Conservation (phyloP, 2,113 vertebrate genomes). For the Lagopus leucura region DNA sequence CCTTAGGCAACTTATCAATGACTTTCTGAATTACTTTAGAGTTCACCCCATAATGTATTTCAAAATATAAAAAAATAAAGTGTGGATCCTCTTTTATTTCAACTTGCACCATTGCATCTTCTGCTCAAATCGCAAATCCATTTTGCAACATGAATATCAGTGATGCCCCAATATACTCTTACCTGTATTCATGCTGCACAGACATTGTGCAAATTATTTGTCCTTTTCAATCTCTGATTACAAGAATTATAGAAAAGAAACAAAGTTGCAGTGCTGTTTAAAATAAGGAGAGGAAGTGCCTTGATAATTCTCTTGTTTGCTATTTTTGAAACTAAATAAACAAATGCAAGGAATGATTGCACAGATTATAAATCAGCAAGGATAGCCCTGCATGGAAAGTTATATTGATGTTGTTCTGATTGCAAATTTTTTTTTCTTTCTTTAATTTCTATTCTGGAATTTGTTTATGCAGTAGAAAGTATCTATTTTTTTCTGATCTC, state of each 20-base stretch:
- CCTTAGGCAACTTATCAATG: background rate
- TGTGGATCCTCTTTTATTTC: background rate
- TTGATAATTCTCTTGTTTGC: background rate
- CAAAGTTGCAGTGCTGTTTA: background rate
- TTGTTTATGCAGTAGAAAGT: background rate
- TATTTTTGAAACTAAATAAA: background rate
- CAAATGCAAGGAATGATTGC: background rate
- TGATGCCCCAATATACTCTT: background rate
- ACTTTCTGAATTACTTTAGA: background rate
- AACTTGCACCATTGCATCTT: accelerated
- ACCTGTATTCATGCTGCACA: background rate
- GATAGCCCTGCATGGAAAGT: accelerated
- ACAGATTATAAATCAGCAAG: background rate
- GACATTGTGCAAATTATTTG: background rate
- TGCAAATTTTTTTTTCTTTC: background rate
- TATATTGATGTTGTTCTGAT: background rate
- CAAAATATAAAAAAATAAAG: background rate
- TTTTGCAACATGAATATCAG: background rate
- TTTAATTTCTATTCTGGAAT: background rate
- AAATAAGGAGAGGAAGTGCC: background rate
- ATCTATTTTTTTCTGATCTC: background rate
- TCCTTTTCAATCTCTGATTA: background rate
- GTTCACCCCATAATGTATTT: background rate
- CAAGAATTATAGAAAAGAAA: background rate
- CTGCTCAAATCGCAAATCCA: background rate